These are phyloP conservation scores for Globodera rostochiensis DNA, from an alignment of 1,140 invertebrate genomes.

Conservation along the genomic window DNA sequence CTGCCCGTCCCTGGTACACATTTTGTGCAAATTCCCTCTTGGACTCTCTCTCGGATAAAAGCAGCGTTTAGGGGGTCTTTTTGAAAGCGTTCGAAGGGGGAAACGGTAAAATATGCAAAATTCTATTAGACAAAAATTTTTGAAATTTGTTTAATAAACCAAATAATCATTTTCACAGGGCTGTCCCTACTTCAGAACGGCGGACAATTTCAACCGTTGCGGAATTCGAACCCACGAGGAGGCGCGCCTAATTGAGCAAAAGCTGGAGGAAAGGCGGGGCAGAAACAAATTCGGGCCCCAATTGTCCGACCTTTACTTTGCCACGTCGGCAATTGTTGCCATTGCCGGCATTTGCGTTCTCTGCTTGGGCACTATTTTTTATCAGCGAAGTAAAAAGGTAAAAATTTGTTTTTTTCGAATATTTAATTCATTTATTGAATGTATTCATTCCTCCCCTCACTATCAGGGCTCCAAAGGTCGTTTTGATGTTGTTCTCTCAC, in stretches of 20 bases:
- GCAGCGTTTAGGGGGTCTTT: no score
- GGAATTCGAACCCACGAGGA: slow-evolving; percentile 49
- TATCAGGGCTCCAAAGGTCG: slow-evolving; percentile 50
- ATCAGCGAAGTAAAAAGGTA: slow-evolving; percentile 59
- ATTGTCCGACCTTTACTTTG: slow-evolving; percentile 46
- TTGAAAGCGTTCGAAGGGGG: no score
- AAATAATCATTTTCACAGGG: slow-evolving; percentile 22
- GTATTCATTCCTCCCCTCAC: slow-evolving; percentile 8
- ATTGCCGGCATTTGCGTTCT: slow-evolving; percentile 50
- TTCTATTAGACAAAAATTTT: no score
- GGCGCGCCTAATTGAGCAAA: slow-evolving; percentile 39
- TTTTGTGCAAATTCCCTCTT: slow-evolving; percentile 12
- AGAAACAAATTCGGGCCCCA: slow-evolving; percentile 16
- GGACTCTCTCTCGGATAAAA: no score
- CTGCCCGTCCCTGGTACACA: slow-evolving; percentile 47
- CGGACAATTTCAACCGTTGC: slow-evolving; percentile 54
- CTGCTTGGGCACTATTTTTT: slow-evolving; percentile 58
- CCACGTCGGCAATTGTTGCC: slow-evolving; percentile 47
- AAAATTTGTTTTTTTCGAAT: slow-evolving; percentile 3
- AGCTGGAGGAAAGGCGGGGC: slow-evolving; percentile 15
- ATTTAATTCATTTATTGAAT: slow-evolving; percentile 17
- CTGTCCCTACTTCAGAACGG: slow-evolving; percentile 59
- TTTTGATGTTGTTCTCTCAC: slow-evolving; percentile 21
- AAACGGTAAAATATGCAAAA: no score
- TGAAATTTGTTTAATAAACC: slow-evolving; percentile 15